These are phyloP conservation scores for Aspiorhynchus laticeps DNA, from an alignment of 2,113 vertebrate species.

Conservation along the genomic window DNA sequence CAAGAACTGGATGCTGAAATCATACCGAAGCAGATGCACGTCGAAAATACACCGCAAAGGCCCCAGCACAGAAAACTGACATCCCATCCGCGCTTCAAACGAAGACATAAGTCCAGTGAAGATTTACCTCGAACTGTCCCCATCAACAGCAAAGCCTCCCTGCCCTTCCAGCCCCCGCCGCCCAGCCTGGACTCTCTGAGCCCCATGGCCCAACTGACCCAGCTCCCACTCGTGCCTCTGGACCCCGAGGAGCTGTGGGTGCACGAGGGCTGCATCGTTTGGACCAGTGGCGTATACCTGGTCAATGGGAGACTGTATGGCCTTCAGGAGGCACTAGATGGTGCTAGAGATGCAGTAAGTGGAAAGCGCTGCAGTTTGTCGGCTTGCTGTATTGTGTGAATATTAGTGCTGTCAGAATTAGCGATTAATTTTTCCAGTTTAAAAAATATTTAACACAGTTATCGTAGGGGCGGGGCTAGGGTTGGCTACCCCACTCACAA, in stretches of 20 bases:
- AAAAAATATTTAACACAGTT: too few species aligned
- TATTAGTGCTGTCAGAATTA: too few species aligned
- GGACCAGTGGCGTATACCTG: slow-evolving; percentile 98
- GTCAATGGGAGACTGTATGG: slow-evolving; percentile 96
- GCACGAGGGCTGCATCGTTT: slow-evolving; percentile 95
- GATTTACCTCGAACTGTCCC: slow-evolving; percentile 86
- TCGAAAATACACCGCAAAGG: slow-evolving; percentile 78
- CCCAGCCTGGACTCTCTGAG: slow-evolving; percentile 84
- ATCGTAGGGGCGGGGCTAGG: too few species aligned
- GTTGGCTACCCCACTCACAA: too few species aligned
- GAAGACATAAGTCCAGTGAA: slow-evolving; percentile 93
- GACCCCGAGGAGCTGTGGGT: slow-evolving; percentile 99
- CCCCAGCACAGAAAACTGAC: slow-evolving; percentile 88
- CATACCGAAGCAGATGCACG: slow-evolving; percentile 60
- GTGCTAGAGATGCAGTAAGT: slow-evolving; percentile 96
- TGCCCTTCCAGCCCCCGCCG: slow-evolving; percentile 84
- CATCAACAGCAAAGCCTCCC: slow-evolving; percentile 85
- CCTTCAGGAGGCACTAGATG: slow-evolving; percentile 97
- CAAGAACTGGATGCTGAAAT: slow-evolving; percentile 63
- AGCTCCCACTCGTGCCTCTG: slow-evolving; percentile 98
- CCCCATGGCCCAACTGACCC: slow-evolving; percentile 89
- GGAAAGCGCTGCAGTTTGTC: neutral
- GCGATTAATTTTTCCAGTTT: too few species aligned
- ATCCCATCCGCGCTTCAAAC: slow-evolving; percentile 92
- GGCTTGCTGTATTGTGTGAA: neutral